Conservation (phyloP, 2,113 vertebrate genomes). For the Nycticorax nycticorax region DNA sequence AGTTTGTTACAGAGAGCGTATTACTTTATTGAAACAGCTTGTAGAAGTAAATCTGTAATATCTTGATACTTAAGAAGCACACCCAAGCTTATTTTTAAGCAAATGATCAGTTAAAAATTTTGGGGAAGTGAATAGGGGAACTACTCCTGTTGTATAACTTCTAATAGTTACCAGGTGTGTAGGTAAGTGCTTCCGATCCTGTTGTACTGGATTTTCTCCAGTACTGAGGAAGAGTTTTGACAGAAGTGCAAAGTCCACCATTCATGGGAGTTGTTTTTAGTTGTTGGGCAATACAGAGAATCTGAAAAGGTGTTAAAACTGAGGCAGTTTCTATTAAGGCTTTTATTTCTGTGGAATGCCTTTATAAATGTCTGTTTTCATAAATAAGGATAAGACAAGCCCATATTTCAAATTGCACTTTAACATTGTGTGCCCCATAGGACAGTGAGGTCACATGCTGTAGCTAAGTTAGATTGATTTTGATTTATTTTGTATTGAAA, state of each 20-base stretch:
- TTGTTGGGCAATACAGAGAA: not conserved
- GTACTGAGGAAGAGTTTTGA: not conserved
- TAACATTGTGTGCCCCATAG: not conserved
- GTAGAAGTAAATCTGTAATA: not conserved
- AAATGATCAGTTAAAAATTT: not conserved
- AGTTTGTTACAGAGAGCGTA: not conserved
- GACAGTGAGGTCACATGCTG: not conserved
- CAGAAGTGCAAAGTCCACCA: not conserved
- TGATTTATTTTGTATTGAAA: not conserved
- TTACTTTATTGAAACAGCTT: not conserved
- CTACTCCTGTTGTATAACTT: not conserved
- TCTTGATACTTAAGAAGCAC: not conserved
- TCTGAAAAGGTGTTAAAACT: not conserved
- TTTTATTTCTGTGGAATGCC: not conserved
- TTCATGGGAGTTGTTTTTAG: not conserved
- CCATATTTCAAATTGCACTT: not conserved
- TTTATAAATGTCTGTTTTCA: not conserved
- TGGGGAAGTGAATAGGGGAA: not conserved
- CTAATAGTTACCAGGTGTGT: not conserved
- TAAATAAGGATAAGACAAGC: not conserved
- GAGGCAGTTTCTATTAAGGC: not conserved
- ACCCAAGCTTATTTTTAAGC: not conserved
- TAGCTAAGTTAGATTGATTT: not conserved
- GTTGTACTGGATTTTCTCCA: not conserved
- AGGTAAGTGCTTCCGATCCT: not conserved